phyloP scores from a whole-genome alignment of 2,797 vertebrate species.

The Crocidura indochinensis region DNA sequence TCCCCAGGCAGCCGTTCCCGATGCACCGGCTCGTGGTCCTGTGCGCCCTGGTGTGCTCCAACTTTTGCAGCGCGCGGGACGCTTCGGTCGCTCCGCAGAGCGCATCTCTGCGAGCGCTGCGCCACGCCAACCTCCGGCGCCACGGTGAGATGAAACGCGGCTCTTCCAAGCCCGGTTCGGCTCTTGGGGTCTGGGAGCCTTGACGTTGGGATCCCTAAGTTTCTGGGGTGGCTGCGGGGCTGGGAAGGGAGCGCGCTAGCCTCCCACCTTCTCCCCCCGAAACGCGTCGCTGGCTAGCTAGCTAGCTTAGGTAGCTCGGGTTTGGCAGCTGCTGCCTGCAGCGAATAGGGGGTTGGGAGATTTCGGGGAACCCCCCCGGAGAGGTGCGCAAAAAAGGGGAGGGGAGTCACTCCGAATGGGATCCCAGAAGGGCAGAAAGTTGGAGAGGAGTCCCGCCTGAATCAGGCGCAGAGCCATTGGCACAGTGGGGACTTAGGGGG shows the following conservation, averaged over 20 bases:
- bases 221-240: too few relatives aligned
- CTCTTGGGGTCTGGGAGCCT: too few relatives aligned
- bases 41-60: slow-evolving; percentile 85
- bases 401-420: neutral
- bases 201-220: too few relatives aligned
- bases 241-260: too few relatives aligned
- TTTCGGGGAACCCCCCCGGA: too few relatives aligned
- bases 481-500: neutral
- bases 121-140: slow-evolving; percentile 88
- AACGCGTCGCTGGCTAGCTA: too few relatives aligned
- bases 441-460: neutral
- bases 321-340: neutral
- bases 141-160: slow-evolving; percentile 89
- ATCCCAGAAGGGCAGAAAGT: slow-evolving; percentile 7
- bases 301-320: too few relatives aligned
- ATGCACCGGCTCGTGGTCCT: slow-evolving; percentile 88
- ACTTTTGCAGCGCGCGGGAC: slow-evolving; percentile 88
- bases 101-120: slow-evolving; percentile 89
- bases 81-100: slow-evolving; percentile 87
- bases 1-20: slow-evolving; percentile 80
- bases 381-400: too few relatives aligned
- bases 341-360: too few relatives aligned
- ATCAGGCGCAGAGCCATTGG: slow-evolving; percentile 22
- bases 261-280: too few relatives aligned
- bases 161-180: neutral